These are phyloP conservation scores for Hyaena hyaena DNA, from an alignment of 2,113 vertebrate genomes.

Conservation along the genomic window DNA sequence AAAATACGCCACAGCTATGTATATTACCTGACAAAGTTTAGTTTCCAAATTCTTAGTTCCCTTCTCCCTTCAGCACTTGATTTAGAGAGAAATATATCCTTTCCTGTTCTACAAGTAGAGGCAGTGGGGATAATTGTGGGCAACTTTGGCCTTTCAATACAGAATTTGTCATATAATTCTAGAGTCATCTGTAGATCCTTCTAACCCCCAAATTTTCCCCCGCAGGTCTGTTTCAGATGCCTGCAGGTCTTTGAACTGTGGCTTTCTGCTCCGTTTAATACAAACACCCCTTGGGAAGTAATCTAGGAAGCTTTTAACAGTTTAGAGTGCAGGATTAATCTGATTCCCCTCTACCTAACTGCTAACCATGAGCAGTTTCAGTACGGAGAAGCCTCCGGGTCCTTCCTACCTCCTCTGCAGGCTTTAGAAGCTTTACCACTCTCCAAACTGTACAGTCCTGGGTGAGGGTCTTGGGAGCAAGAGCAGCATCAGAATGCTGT, in stretches of 20 bases:
- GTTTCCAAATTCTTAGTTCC: neutral
- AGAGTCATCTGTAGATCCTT: neutral
- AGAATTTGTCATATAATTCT: neutral
- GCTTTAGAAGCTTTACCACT: neutral
- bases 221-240: neutral
- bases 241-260: slow-evolving; percentile 15
- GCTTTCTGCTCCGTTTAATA: slow-evolving; percentile 18
- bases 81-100: slow-evolving; percentile 14
- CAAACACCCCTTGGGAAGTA: slow-evolving; percentile 35
- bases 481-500: neutral
- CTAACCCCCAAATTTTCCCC: neutral
- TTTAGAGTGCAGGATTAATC: neutral
- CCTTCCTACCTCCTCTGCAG: neutral
- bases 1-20: neutral
- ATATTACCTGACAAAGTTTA: neutral
- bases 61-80: neutral
- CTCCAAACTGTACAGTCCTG: neutral
- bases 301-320: slow-evolving; percentile 50
- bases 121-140: neutral
- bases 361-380: neutral
- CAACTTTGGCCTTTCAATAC: neutral
- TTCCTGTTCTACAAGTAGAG: neutral
- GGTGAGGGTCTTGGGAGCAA: neutral
- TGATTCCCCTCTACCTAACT: neutral
- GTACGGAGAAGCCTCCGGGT: neutral